Percentiles rank a stretch among this genome's conserved stretches.
Conservation (phyloP, 2,797 vertebrate species). For the Euphonia xanthogaster region DNA sequence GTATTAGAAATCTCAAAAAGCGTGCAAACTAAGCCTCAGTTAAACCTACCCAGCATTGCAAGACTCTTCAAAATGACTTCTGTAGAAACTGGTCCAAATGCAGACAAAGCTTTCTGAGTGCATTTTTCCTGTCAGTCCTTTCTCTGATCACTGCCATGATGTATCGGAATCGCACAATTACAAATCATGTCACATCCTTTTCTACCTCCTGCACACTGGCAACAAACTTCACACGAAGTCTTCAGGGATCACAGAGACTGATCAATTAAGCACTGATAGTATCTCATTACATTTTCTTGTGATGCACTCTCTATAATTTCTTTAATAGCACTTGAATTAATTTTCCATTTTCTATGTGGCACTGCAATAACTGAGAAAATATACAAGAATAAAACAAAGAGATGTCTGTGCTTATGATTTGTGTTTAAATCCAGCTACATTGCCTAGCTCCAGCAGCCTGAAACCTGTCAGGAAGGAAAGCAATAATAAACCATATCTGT, state of each 20-base stretch:
- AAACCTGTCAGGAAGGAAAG: background rate
- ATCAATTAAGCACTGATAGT: background rate
- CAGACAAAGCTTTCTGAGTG: background rate
- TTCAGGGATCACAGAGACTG: background rate
- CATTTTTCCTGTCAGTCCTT: background rate
- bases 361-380: background rate
- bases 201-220: background rate
- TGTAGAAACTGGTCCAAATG: background rate
- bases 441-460: background rate
- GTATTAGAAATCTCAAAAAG: background rate
- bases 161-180: accelerated
- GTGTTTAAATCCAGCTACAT: background rate
- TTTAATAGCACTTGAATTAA: background rate
- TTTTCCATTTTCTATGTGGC: background rate
- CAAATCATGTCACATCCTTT: background rate
- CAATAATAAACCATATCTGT: background rate
- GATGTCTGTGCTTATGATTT: background rate
- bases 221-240: background rate
- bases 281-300: background rate
- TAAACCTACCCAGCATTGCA: background rate
- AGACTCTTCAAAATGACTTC: background rate
- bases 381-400: background rate
- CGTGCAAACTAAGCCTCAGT: background rate
- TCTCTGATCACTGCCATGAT: background rate
- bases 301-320: background rate